Conservation (phyloP, 2,888 invertebrate species). For the Synanthedon andrenaeformis region DNA sequence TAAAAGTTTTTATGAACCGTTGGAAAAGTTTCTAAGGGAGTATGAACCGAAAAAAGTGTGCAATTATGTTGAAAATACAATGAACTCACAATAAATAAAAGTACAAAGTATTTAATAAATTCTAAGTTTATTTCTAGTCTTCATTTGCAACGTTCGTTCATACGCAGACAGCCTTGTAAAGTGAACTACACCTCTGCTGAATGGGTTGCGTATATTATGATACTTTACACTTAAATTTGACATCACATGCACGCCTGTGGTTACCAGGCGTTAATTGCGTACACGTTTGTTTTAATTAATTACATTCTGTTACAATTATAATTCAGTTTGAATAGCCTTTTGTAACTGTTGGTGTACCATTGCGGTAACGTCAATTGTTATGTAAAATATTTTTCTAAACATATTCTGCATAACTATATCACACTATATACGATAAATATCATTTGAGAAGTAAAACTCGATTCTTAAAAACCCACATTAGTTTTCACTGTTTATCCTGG, state of each 20-base stretch:
- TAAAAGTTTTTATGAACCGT: too few relatives aligned
- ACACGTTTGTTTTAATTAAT: not conserved
- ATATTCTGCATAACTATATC: not conserved
- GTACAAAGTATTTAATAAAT: too few relatives aligned
- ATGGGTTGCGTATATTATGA: slow-evolving; percentile 6
- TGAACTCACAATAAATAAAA: too few relatives aligned
- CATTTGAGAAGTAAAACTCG: too few relatives aligned
- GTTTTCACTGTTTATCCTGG: too few relatives aligned
- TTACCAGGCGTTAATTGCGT: not conserved
- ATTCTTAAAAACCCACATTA: too few relatives aligned
- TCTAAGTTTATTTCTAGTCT: too few relatives aligned
- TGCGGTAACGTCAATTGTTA: not conserved
- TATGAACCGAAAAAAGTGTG: too few relatives aligned
- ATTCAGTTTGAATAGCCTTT: not conserved
- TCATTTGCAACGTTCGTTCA: too few relatives aligned
- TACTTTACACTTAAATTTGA: slow-evolving; percentile 23
- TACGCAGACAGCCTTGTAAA: slow-evolving; percentile 24
- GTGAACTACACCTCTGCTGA: slow-evolving; percentile 18
- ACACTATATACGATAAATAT: not conserved
- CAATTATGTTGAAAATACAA: too few relatives aligned
- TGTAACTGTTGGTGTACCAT: not conserved
- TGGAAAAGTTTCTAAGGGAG: too few relatives aligned
- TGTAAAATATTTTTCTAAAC: not conserved
- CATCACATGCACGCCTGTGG: slow-evolving; percentile 1
- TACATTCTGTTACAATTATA: not conserved